These are phyloP conservation scores for Geococcyx californianus DNA, from an alignment of 2,113 vertebrate genomes.

Conservation along the genomic window DNA sequence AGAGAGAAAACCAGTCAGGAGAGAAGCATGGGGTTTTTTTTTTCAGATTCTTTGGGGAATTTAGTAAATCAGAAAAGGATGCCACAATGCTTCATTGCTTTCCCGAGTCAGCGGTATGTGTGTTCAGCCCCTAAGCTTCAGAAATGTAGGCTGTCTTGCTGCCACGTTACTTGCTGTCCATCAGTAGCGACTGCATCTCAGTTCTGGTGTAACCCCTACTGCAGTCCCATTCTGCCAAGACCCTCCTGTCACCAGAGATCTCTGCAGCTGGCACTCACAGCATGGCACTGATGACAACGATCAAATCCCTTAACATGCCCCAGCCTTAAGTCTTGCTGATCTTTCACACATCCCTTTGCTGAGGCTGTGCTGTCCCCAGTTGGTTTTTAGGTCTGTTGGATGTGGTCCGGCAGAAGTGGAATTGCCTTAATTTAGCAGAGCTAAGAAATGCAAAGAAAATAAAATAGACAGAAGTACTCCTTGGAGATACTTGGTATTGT, in stretches of 20 bases:
- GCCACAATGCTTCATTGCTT: not conserved
- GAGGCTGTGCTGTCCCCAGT: not conserved
- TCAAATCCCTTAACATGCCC: not conserved
- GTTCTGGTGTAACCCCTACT: not conserved
- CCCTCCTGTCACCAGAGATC: not conserved
- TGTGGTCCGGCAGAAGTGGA: not conserved
- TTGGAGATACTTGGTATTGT: conserved; percentile 42
- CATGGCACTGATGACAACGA: not conserved
- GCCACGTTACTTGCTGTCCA: not conserved
- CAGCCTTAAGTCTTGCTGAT: not conserved
- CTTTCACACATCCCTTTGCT: conserved; percentile 35
- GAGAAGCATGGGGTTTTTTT: not conserved
- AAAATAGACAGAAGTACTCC: conserved; percentile 28
- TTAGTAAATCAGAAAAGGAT: not conserved
- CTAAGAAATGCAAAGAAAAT: conserved; percentile 28
- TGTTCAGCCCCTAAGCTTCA: not conserved
- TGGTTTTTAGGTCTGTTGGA: conserved; percentile 31
- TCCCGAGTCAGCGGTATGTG: not conserved
- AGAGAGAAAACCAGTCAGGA: not conserved
- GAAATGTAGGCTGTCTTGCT: not conserved
- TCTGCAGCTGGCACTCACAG: not conserved
- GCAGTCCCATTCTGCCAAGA: not conserved
- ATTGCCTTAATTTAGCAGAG: conserved; percentile 55
- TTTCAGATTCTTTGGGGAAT: not conserved
- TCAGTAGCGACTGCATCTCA: not conserved